Conservation (phyloP, 2,797 vertebrate genomes). For the Dromococcyx pavoninus region DNA sequence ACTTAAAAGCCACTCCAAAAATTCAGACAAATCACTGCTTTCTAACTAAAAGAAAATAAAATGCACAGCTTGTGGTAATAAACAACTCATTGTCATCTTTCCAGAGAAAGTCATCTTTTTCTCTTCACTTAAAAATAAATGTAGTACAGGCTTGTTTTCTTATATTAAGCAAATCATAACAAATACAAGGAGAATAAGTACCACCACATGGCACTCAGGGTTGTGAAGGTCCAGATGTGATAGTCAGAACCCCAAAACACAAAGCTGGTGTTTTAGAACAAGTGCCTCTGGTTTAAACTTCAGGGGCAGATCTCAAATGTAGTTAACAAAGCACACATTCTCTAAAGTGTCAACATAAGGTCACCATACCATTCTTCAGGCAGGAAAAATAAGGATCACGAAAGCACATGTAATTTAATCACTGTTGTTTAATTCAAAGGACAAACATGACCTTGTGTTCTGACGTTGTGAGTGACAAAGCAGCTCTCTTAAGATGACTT, state of each 20-base stretch:
- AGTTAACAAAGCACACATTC: not conserved
- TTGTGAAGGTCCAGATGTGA: not conserved
- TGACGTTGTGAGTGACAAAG: not conserved
- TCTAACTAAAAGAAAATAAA: conserved; percentile 58
- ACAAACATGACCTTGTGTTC: fast-evolving
- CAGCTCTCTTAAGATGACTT: not conserved
- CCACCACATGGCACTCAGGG: not conserved
- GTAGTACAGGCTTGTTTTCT: not conserved
- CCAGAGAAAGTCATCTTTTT: not conserved
- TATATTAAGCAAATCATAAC: not conserved
- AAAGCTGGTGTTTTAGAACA: not conserved
- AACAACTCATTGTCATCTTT: conserved; percentile 44
- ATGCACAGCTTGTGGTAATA: conserved; percentile 47
- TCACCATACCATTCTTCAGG: not conserved
- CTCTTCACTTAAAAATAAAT: conserved; percentile 12
- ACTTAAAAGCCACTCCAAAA: conserved; percentile 62
- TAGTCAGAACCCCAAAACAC: not conserved
- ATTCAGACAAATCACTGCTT: conserved; percentile 50
- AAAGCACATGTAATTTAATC: not conserved
- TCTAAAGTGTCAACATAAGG: not conserved
- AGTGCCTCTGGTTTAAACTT: not conserved
- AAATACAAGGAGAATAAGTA: not conserved
- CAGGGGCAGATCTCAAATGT: not conserved
- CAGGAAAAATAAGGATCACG: not conserved
- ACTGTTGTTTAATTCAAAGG: not conserved